A percentile compares a stretch with the other conserved stretches of the same genome.
phyloP scores from a whole-genome alignment of 2,888 invertebrate genomes.

The Hydropsyche betteni region DNA sequence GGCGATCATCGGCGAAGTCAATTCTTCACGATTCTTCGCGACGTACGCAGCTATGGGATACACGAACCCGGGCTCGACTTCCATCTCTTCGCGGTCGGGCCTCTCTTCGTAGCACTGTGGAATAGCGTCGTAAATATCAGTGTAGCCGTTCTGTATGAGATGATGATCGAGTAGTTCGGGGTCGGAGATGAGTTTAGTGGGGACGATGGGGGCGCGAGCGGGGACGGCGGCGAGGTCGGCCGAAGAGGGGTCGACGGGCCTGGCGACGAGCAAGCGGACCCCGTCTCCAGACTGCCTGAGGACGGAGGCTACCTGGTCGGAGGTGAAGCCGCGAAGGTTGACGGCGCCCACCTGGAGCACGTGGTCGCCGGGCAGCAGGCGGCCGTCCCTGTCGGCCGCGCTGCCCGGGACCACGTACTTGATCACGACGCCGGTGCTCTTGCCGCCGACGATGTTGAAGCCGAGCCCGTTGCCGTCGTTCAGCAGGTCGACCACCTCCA shows the following conservation, averaged over 20 bases:
- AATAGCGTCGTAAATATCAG: constrained; percentile 65
- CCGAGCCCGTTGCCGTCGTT: constrained; percentile 98
- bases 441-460: constrained; percentile 97
- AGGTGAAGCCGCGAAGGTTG: constrained; percentile 94
- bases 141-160: constrained; percentile 79
- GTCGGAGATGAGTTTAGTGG: constrained; percentile 90
- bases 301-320: constrained; percentile 83
- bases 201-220: constrained; percentile 87
- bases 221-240: constrained; percentile 78
- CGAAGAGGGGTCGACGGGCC: constrained; percentile 88
- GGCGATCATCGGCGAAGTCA: constrained; percentile 53
- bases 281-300: constrained; percentile 80
- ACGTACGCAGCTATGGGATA: constrained; percentile 61
- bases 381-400: constrained; percentile 93
- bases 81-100: constrained; percentile 56
- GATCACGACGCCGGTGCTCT: constrained; percentile 98
- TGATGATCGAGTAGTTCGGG: constrained; percentile 89
- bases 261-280: constrained; percentile 92
- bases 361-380: constrained; percentile 95
- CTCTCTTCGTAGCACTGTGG: constrained; percentile 60
- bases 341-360: constrained; percentile 95
- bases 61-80: constrained; percentile 57
- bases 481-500: constrained; percentile 97
- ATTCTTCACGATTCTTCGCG: constrained; percentile 57
- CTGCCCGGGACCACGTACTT: constrained; percentile 98